Percentiles rank a stretch among this genome's conserved stretches.
Conservation (phyloP, 2,888 invertebrate species). For the Amaurobius ferox region DNA sequence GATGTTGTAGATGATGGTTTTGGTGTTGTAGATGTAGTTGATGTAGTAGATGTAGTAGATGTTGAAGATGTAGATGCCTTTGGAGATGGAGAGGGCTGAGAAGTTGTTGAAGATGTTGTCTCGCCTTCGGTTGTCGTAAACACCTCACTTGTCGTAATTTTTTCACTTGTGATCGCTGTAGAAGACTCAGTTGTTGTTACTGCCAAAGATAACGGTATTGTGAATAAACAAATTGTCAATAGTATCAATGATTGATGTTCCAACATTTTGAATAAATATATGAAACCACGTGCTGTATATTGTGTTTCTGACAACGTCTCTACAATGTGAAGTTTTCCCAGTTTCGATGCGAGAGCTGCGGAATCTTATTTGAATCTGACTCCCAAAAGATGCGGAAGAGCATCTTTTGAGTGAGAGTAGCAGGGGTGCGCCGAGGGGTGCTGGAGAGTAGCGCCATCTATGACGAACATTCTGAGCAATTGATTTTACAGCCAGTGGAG, state of each 20-base stretch:
- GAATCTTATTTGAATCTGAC: slow-evolving; percentile 49
- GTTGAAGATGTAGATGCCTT: background rate
- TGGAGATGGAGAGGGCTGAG: background rate
- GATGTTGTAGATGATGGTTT: slow-evolving; percentile 17
- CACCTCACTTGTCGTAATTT: background rate
- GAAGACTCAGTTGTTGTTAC: slow-evolving; percentile 24
- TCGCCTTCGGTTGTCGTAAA: slow-evolving; percentile 8
- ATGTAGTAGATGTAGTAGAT: background rate
- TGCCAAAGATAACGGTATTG: background rate
- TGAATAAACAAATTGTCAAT: background rate
- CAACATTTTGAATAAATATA: background rate
- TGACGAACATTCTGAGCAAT: background rate
- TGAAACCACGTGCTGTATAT: slow-evolving; percentile 30
- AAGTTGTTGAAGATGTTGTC: background rate
- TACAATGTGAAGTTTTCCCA: background rate
- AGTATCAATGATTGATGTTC: background rate
- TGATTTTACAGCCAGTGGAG: background rate
- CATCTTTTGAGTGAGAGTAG: slow-evolving; percentile 12
- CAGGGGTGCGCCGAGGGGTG: slow-evolving; percentile 17
- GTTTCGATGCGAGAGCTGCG: slow-evolving; percentile 31
- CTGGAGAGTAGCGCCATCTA: slow-evolving; percentile 8
- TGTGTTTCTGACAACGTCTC: background rate
- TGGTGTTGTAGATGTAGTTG: background rate
- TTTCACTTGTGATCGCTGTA: background rate
- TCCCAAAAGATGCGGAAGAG: slow-evolving; percentile 51